Evolutionary conservation across 2,113 vertebrate genomes (phyloP), one percentile per base, ranked within the genome.

Genomic region (Hippocampus abdominalis): DNA sequence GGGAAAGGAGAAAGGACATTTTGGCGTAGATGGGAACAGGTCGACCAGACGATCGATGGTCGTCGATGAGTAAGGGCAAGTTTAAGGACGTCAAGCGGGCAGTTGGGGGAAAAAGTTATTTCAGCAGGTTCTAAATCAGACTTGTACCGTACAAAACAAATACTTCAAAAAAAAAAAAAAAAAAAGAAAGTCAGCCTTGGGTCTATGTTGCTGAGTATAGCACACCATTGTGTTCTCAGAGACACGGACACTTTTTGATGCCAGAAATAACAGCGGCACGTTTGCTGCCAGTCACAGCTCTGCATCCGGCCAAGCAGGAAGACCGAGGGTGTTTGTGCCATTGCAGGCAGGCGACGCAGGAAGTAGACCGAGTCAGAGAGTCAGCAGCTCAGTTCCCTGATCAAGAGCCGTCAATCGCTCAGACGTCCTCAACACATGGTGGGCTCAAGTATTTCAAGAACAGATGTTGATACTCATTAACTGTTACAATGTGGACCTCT

Each of bases 291-390:
- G 66, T 73, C 73, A 60, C 80, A 69, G 75, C 64, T 76, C 78
- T 77, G 77, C 60, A 84, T 91, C 89, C 89, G 81, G 87, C 68
- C 79, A 32, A 68, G 49, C 79, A 84, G 89, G 89, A 91, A 89
- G 80, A 16, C 10, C 81, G 10, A 74, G 76, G 72, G 74, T 79
- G 81, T 64, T 29, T 75, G 77, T 79, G 76, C 77, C 74, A 69
- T 77, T 73, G 56, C 71, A 74, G 75, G 73, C 39, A 83, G 80
- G 80, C 79, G 81, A 80, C 86, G 85, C 63, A 74, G 82, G 84
- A 88, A 83, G 70, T 74, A 64, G 76, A 84, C 61, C 56, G 46
- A 77, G 73, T 73, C 73, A 74, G 75, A 81, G 78, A 73, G 75
- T 85, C 86, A 79, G 68, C 53, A 66, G 74, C 69, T 81, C 68